phyloP scores from a whole-genome alignment of 23 tunicate species.

The Halocynthia roretzi region DNA sequence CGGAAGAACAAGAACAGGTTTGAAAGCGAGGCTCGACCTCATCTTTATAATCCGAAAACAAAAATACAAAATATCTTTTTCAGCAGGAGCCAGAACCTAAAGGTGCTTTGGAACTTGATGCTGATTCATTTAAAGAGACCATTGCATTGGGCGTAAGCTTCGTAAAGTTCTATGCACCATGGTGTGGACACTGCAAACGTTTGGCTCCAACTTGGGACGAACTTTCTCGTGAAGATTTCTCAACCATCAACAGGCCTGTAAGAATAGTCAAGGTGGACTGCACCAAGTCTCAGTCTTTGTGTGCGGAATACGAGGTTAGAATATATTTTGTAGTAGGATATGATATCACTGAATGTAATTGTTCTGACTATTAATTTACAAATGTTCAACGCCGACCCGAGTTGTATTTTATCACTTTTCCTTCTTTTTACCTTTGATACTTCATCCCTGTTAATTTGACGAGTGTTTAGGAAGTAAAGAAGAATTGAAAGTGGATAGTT shows the following conservation, averaged over 20 bases:
- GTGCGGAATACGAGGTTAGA: slow-evolving; percentile 50
- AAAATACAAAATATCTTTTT: neutral
- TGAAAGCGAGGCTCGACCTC: neutral
- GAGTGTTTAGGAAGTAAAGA: too few relatives aligned
- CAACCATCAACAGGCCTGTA: slow-evolving; percentile 13
- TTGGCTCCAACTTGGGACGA: slow-evolving; percentile 83
- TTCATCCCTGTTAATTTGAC: too few relatives aligned
- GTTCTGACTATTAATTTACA: neutral
- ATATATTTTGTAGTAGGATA: too few relatives aligned
- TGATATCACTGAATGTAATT: too few relatives aligned
- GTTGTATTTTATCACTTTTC: too few relatives aligned
- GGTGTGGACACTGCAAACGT: slow-evolving; percentile 87
- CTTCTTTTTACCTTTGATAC: too few relatives aligned
- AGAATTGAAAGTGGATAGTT: too few relatives aligned
- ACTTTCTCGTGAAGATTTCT: slow-evolving; percentile 44
- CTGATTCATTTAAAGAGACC: slow-evolving; percentile 43
- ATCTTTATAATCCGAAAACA: neutral
- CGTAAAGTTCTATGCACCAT: slow-evolving; percentile 85
- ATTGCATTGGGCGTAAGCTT: slow-evolving; percentile 61
- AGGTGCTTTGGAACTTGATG: slow-evolving; percentile 34
- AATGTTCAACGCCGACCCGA: neutral
- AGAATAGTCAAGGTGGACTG: slow-evolving; percentile 76
- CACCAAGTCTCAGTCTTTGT: slow-evolving; percentile 35
- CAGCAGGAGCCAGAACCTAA: slow-evolving; percentile 12
- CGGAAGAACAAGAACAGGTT: neutral